phyloP scores from a whole-genome alignment of 2,113 vertebrate genomes.

The Oryzias curvinotus region DNA sequence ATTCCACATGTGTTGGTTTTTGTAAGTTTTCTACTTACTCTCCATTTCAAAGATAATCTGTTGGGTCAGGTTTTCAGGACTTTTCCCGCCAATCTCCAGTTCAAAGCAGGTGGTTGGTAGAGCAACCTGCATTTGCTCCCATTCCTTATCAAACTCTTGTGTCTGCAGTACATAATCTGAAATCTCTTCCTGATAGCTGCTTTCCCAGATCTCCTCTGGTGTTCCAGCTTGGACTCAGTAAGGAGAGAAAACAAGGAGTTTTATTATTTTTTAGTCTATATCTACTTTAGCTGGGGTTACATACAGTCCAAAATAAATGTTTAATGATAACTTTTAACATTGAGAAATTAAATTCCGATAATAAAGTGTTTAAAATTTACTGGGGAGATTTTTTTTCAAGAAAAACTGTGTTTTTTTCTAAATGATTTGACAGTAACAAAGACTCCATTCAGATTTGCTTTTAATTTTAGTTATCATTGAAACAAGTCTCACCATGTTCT shows the following conservation, averaged over 20 bases:
- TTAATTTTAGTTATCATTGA: background rate
- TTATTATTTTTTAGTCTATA: background rate
- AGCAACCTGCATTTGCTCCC: constrained; percentile 71
- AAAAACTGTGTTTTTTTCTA: no score
- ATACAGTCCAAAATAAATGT: no score
- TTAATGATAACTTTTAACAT: no score
- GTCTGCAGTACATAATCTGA: constrained; percentile 71
- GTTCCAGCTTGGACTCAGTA: constrained; percentile 54
- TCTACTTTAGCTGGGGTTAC: background rate
- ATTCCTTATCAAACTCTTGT: constrained; percentile 67
- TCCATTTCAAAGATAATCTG: constrained; percentile 80
- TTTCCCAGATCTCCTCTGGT: constrained; percentile 74
- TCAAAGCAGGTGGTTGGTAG: constrained; percentile 48
- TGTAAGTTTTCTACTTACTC: constrained; percentile 77
- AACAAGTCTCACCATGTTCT: constrained; percentile 4
- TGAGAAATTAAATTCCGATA: no score
- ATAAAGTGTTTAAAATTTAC: no score
- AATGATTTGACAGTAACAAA: no score
- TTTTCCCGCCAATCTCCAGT: constrained; percentile 81
- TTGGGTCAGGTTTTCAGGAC: constrained; percentile 79
- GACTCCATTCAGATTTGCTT: no score
- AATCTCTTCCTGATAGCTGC: constrained; percentile 84
- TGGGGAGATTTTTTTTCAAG: no score
- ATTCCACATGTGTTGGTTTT: no score
- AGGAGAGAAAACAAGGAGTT: background rate